Base-by-base conservation (phyloP, 2,888 invertebrate species). In the Apotomis capreana region DNA sequence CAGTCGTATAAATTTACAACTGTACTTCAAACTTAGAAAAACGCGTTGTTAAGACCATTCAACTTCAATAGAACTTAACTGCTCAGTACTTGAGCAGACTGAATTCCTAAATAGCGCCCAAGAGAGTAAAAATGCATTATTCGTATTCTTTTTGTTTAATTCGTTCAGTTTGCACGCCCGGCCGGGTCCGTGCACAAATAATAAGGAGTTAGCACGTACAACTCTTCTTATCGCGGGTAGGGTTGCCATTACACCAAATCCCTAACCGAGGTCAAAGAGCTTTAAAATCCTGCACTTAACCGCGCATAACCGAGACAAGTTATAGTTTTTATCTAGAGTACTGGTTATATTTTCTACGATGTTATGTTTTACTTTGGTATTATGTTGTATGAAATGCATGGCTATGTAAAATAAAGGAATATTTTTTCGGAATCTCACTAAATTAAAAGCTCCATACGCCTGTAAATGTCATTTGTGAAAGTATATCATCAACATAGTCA, bases 131-230 rank as follows among this genome's bases (percentile, higher is more conserved):
- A 84, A 84, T 85, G 83, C 82, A 83, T 82, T 81, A 79, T 78
- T 79, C 67, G 15, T 71, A 68, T 71, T 68, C 67, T 80, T 75
- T 75, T 77, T 80, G 79, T 83, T 83, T 84, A 82, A 81, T 83
- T 80, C 79, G 78, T 74, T 80, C 78, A 80, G 79, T 83, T 84
- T 81, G 74, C 81, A 80, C 79, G 81, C 80, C 80, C 5, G 77
- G 81, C 80, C 78, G 79, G 80, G 76, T 80, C 81, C 79, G 78
- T 82, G 80, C 78, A 75, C 80, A 81, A 82, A 82, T 80, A 81
- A 80, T 71, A 71, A 68, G 80, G 81, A 83, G 82, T 83, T 81
- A 80, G 82, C 87, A 88, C 88, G 88, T 88, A 84, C 80, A 79
- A 75, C 78, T 80, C 83, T 83, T 83, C 85, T 86, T 82, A 81